These are phyloP conservation scores for Dromiciops gliroides DNA, from an alignment of 2,113 vertebrate genomes.

Conservation along the genomic window DNA sequence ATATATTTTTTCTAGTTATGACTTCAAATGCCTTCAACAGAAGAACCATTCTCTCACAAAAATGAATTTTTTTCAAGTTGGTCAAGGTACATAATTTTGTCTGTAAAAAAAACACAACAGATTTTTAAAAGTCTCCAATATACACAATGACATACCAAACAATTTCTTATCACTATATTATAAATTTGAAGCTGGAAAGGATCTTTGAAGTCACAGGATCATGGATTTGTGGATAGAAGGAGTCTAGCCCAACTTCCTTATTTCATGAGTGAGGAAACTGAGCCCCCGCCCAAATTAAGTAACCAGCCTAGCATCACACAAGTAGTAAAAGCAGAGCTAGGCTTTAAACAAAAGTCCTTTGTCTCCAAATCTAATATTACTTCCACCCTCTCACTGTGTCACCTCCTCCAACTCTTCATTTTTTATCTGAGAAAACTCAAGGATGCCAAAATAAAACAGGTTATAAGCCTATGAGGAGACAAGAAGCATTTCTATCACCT, in stretches of 20 bases:
- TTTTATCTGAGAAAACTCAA: neutral
- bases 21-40: slow-evolving; percentile 20
- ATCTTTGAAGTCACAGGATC: neutral
- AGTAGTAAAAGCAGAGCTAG: neutral
- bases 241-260: neutral
- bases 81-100: neutral
- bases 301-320: neutral
- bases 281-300: neutral
- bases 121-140: slow-evolving; percentile 8
- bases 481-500: neutral
- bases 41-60: neutral
- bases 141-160: neutral
- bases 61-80: slow-evolving; percentile 10
- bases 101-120: too few relatives aligned
- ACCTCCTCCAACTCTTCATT: neutral
- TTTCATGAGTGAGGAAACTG: neutral
- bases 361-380: neutral
- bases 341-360: neutral
- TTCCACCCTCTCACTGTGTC: neutral
- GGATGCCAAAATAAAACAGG: neutral
- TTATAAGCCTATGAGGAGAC: neutral
- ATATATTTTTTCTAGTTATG: neutral
- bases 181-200: neutral
- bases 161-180: neutral
- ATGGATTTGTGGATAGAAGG: neutral